A percentile compares a stretch with the other conserved stretches of the same genome.
phyloP scores from a whole-genome alignment of 2,797 vertebrate species.

The Sebastes baramenuke region DNA sequence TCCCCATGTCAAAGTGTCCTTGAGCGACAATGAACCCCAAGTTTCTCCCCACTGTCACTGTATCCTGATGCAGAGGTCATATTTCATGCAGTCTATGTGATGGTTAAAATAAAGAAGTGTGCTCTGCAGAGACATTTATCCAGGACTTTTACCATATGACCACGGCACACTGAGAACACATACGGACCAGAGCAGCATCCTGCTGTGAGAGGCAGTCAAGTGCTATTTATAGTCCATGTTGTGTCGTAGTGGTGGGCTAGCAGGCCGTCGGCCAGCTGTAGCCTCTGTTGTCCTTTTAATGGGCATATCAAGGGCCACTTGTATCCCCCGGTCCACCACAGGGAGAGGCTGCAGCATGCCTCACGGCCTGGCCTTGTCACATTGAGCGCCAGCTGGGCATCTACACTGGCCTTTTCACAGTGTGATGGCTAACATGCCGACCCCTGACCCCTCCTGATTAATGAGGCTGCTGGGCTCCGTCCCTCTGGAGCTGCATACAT shows the following conservation, averaged over 20 bases:
- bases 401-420: conserved; percentile 54
- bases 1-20: neutral
- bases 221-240: neutral
- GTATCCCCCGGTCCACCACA: neutral
- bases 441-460: conserved; percentile 65
- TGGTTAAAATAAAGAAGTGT: too few species aligned
- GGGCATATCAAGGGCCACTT: conserved; percentile 22
- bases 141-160: too few species aligned
- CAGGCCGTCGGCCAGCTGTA: neutral
- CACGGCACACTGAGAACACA: neutral
- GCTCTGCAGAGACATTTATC: too few species aligned
- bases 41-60: too few species aligned
- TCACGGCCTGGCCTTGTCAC: conserved; percentile 46
- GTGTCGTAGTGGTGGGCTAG: neutral
- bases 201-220: neutral
- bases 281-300: conserved; percentile 22
- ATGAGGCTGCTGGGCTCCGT: conserved; percentile 47
- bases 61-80: neutral
- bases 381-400: conserved; percentile 56
- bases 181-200: neutral
- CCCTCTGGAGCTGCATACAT: conserved; percentile 17
- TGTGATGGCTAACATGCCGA: conserved; percentile 55
- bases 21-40: neutral
- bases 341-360: conserved; percentile 27
- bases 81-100: too few species aligned